Evolutionary conservation across 2,888 invertebrate species (phyloP).

Genomic region (Drosophila austrosaltans): DNA sequence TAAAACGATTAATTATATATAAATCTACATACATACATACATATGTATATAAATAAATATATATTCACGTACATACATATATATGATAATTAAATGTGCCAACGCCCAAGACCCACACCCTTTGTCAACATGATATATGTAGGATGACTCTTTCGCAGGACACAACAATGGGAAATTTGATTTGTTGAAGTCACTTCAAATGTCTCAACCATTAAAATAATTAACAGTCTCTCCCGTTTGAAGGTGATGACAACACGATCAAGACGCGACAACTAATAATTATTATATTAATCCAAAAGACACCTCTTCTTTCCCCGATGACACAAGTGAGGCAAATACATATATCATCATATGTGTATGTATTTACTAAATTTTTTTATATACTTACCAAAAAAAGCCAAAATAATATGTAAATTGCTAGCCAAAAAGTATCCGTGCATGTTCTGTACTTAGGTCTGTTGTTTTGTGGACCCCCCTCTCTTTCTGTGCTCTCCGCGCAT

Average conservation of each 20-base stretch:
- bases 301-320: slow-evolving; percentile 9
- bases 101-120: slow-evolving; percentile 43
- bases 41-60: neutral
- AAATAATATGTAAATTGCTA: slow-evolving; percentile 90
- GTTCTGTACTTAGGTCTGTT: slow-evolving; percentile 87
- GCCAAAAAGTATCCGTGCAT: slow-evolving; percentile 93
- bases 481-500: slow-evolving; percentile 87
- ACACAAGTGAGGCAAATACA: slow-evolving; percentile 28
- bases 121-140: slow-evolving; percentile 38
- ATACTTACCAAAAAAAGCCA: slow-evolving; percentile 91
- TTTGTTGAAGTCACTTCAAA: slow-evolving; percentile 8
- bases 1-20: too few relatives aligned
- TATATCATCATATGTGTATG: too few relatives aligned
- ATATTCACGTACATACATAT: neutral
- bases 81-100: slow-evolving; percentile 32
- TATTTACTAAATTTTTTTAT: neutral
- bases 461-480: slow-evolving; percentile 73
- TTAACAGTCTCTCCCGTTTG: slow-evolving; percentile 61
- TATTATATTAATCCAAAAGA: slow-evolving; percentile 6
- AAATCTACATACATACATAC: too few relatives aligned
- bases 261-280: slow-evolving; percentile 38
- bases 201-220: slow-evolving; percentile 54
- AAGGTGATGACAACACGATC: slow-evolving; percentile 62
- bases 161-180: slow-evolving; percentile 26
- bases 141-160: slow-evolving; percentile 22